Percentiles rank a stretch among this genome's conserved stretches.
phyloP scores from a whole-genome alignment of 2,797 vertebrate genomes.

The Sarcoramphus papa region DNA sequence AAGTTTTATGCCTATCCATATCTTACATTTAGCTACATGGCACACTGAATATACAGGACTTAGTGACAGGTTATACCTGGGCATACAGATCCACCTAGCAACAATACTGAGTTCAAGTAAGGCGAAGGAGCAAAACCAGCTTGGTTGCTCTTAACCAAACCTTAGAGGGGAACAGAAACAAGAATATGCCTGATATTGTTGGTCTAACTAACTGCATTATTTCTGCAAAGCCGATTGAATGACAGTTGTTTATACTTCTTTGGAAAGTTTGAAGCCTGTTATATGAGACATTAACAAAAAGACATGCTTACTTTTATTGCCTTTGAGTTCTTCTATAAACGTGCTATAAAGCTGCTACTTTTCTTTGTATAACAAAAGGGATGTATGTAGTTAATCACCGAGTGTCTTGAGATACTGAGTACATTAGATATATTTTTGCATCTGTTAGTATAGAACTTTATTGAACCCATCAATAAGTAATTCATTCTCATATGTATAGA shows the following conservation, averaged over 20 bases:
- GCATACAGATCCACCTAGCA: background rate
- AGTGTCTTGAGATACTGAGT: slow-evolving; percentile 34
- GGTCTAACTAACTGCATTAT: background rate
- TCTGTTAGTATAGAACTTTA: slow-evolving; percentile 54
- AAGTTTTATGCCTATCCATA: background rate
- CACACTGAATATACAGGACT: background rate
- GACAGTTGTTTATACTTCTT: slow-evolving; percentile 27
- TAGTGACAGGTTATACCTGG: background rate
- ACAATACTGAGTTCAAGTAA: background rate
- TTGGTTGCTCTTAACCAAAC: background rate
- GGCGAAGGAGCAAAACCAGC: background rate
- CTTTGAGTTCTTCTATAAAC: slow-evolving; percentile 2
- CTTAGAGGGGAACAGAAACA: background rate
- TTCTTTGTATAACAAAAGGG: slow-evolving; percentile 54
- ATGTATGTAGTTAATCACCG: slow-evolving; percentile 29
- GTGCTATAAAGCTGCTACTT: slow-evolving; percentile 18
- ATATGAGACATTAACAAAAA: slow-evolving; percentile 44
- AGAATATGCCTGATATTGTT: background rate
- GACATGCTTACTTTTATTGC: slow-evolving; percentile 19
- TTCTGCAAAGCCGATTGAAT: slow-evolving; percentile 47
- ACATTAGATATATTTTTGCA: slow-evolving; percentile 34
- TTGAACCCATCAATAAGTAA: slow-evolving; percentile 38
- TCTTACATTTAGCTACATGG: background rate
- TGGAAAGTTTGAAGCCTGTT: slow-evolving; percentile 48
- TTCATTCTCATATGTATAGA: background rate